Evolutionary conservation across 1,140 invertebrate species (phyloP), one percentile per base, ranked within the genome.

Genomic region (Matsumurasca onukii): DNA sequence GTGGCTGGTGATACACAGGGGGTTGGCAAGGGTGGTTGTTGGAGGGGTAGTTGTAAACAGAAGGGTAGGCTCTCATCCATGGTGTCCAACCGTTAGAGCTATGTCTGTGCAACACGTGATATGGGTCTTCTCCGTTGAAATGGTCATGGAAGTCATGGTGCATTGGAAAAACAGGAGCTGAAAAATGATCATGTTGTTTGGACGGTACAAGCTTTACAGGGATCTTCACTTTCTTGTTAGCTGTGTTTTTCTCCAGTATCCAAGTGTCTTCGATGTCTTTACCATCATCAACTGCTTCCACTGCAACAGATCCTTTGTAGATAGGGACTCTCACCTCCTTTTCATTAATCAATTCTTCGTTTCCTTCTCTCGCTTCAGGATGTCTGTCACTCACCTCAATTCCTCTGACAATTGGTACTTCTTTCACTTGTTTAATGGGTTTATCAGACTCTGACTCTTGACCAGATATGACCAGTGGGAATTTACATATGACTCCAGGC

Each of bases 121-220:
- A 65, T 20, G 34, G 62, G 17, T 29, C 55, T 31, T 22, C 27
- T 39, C 62, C 62, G n/a, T 29, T 59, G 25, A 48, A 45, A 25
- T 65, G 62, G 48, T 65, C 62, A 45, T 65, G 62, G n/a, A 45
- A 45, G 29, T 65, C 62, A 48, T 65, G 62, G 39, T 65, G 39
- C 31, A 65, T 25, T 1, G 24, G 39, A 45, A 48, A 65, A 20
- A 65, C 62, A 9, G 62, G 39, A 24, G 62, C 31, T 3, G 27
- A 9, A 45, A 20, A 12, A 17, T 22, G 17, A 9, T 22, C 24
- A 29, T 29, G 25, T 13, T 63, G 29, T 25, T 45, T 65, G 24
- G 62, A 45, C 45, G 39, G 31, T 3, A 45, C 17, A 24, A 65
- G 20, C 20, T 48, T 45, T 20, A 65, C 62, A 48, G 62, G 62